A percentile compares a stretch with the other conserved stretches of the same genome.
Evolutionary conservation across 1,140 invertebrate species (phyloP).

Genomic region (Zelostemma sp.): DNA sequence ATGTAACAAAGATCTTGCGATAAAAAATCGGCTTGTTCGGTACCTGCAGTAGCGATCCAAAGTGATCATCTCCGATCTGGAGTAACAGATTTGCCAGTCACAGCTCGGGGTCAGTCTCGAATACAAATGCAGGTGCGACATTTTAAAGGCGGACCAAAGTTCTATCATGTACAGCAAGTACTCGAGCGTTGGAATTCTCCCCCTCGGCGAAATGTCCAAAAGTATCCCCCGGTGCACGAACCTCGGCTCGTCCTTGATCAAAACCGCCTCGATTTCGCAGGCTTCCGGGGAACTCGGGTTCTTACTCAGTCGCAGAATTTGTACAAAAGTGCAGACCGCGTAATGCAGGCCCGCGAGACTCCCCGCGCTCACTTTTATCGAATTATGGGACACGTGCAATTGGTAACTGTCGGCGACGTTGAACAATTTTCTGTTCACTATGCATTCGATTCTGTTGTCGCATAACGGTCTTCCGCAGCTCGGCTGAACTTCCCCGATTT

Average conservation of each 20-base stretch:
- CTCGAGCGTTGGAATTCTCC: slow-evolving; percentile 74
- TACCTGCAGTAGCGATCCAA: slow-evolving; percentile 76
- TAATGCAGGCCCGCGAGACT: slow-evolving; percentile 74
- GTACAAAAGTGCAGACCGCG: slow-evolving; percentile 75
- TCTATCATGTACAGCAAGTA: slow-evolving; percentile 74
- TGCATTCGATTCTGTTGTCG: slow-evolving; percentile 68
- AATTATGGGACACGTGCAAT: slow-evolving; percentile 67
- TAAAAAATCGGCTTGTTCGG: too few relatives aligned
- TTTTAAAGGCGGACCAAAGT: slow-evolving; percentile 74
- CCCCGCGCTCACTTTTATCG: slow-evolving; percentile 73
- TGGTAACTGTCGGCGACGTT: slow-evolving; percentile 67
- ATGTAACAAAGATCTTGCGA: too few relatives aligned
- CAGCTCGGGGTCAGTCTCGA: slow-evolving; percentile 69
- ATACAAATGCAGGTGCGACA: slow-evolving; percentile 74
- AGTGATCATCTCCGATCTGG: slow-evolving; percentile 74
- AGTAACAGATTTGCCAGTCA: slow-evolving; percentile 71
- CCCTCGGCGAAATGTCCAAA: slow-evolving; percentile 75
- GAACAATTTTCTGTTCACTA: slow-evolving; percentile 68
- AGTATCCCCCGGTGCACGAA: slow-evolving; percentile 74
- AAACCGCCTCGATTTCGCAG: slow-evolving; percentile 64
- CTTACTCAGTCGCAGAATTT: slow-evolving; percentile 72
- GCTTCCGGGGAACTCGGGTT: slow-evolving; percentile 51
- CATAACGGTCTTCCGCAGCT: slow-evolving; percentile 59
- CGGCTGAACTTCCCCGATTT: slow-evolving; percentile 70
- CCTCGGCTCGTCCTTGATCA: slow-evolving; percentile 76